Evolutionary conservation across 1,140 invertebrate genomes (phyloP).

Genomic region (Uloborus diversus): DNA sequence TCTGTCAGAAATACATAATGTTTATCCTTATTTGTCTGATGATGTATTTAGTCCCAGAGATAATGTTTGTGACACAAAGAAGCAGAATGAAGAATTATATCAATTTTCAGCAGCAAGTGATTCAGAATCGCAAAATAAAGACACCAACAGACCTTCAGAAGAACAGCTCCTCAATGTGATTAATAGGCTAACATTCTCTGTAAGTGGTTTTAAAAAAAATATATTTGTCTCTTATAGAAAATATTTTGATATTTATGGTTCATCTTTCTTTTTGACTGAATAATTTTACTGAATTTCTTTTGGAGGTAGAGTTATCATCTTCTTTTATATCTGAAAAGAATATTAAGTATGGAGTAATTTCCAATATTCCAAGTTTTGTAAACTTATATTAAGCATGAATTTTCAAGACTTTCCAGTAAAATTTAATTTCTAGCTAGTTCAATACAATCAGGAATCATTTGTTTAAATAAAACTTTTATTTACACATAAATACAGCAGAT

Average conservation of each 20-base stretch:
- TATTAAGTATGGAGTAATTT: too few species aligned
- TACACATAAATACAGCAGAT: too few species aligned
- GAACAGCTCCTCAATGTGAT: constrained; percentile 65
- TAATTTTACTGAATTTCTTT: too few species aligned
- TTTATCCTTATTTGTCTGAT: constrained; percentile 24
- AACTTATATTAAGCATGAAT: too few species aligned
- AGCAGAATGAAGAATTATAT: neutral
- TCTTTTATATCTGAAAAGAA: too few species aligned
- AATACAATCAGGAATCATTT: too few species aligned
- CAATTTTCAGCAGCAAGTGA: neutral
- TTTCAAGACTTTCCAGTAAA: too few species aligned
- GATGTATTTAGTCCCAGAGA: neutral
- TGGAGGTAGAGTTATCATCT: too few species aligned
- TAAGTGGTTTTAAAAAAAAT: constrained; percentile 63
- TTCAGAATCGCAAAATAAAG: neutral
- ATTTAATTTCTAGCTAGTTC: too few species aligned
- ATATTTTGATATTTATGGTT: constrained; percentile 16
- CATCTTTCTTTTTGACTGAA: too few species aligned
- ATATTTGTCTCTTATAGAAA: neutral
- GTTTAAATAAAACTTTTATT: too few species aligned
- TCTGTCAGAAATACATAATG: neutral
- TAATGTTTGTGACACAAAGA: neutral
- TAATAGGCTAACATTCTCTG: constrained; percentile 63
- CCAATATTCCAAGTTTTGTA: too few species aligned
- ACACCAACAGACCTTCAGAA: constrained; percentile 60